Base-by-base conservation (phyloP, 2,797 vertebrate species). In the Coilia nasus region DNA sequence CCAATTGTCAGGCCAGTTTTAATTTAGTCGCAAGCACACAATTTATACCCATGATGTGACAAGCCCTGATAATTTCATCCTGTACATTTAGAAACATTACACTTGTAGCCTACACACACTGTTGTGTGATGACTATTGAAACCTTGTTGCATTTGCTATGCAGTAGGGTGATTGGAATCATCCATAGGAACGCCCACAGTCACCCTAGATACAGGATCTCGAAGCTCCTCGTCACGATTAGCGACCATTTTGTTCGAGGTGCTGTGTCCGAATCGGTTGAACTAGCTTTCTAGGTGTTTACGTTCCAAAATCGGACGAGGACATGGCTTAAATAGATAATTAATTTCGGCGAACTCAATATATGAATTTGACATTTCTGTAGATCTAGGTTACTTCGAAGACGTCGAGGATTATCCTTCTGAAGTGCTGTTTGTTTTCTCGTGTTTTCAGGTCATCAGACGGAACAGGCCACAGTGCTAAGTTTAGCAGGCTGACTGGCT, bases 401-500 rank as follows among this genome's bases (percentile, higher is more conserved):
- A 21, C 17, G 19, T 44, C 6, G 10, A 44, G 9, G 1, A 78
- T 9, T 35, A 44, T 5, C 31, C 25, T n/a, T 64, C 17, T 44
- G 19, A 44, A 41, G 31, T 4, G 7, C 31, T 21, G 71, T 19
- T 41, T 71, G 64, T 31, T 78, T 35, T 71, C 0, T 78, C 57
- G 57, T 60, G 57, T 78, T 44, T 78, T n/a, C 44, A 78, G 71
- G 71, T 78, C 35, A 35, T 44, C 71, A 41, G 17, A 5, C 17
- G 19, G 35, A 78, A 41, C 41, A 44, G 41, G 35, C 71, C 7
- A 35, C 7, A 78, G 15, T 78, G 35, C 71, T 78, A 78, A 19
- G 71, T 75, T 35, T 67, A 81, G 50, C 14, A 12, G 44, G 21
- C 84, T 71, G 25, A 25, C 28, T 89, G 87, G 85, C 85, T 86